Conservation (phyloP, 2,888 invertebrate species). For the Tachina grossa region DNA sequence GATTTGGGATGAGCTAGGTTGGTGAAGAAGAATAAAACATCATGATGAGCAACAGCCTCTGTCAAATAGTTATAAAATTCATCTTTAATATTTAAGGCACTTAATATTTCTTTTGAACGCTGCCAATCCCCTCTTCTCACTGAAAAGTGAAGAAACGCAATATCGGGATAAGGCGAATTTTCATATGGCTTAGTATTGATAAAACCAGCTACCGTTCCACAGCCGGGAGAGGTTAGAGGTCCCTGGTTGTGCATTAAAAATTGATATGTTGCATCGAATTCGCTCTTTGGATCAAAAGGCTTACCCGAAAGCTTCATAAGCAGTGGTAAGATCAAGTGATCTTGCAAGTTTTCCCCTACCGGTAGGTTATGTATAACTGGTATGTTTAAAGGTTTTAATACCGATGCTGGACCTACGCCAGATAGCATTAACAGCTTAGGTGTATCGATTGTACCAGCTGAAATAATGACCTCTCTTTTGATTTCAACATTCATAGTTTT, state of each 20-base stretch:
- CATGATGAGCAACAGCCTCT: slow-evolving; percentile 26
- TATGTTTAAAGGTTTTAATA: slow-evolving; percentile 75
- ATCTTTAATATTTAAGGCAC: slow-evolving; percentile 61
- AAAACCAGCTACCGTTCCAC: slow-evolving; percentile 83
- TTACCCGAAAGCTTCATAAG: slow-evolving; percentile 81
- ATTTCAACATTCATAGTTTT: slow-evolving; percentile 73
- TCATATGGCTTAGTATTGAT: slow-evolving; percentile 84
- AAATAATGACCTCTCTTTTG: slow-evolving; percentile 78
- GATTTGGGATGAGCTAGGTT: slow-evolving; percentile 80
- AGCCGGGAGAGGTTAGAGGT: slow-evolving; percentile 80
- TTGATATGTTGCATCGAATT: slow-evolving; percentile 78
- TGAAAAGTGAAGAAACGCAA: slow-evolving; percentile 84
- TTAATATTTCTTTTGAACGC: slow-evolving; percentile 76
- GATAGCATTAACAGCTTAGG: slow-evolving; percentile 81
- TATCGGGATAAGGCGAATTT: slow-evolving; percentile 84
- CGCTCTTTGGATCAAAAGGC: slow-evolving; percentile 75
- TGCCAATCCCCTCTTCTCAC: slow-evolving; percentile 60
- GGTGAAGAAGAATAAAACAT: slow-evolving; percentile 70
- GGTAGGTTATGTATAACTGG: slow-evolving; percentile 74
- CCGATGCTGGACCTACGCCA: slow-evolving; percentile 78
- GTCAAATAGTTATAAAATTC: slow-evolving; percentile 46
- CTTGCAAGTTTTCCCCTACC: slow-evolving; percentile 91
- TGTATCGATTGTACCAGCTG: slow-evolving; percentile 80
- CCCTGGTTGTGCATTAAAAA: slow-evolving; percentile 84
- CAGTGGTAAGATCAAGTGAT: slow-evolving; percentile 86